A percentile compares a stretch with the other conserved stretches of the same genome.
These are phyloP conservation scores for Raja brachyura DNA, from an alignment of 2,113 vertebrate species.

Conservation along the genomic window DNA sequence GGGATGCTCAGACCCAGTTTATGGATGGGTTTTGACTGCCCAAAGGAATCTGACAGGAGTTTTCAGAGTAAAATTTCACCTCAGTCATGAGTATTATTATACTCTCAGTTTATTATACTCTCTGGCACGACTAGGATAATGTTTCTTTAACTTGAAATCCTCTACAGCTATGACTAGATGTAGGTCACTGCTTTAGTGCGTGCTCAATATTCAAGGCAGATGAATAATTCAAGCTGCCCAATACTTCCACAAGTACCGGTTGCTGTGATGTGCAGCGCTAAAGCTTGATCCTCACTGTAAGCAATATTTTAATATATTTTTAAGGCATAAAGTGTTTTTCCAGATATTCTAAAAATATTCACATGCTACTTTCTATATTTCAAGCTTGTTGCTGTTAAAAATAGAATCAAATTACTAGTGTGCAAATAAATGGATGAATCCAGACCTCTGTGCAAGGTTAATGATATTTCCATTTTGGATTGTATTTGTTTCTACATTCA, in stretches of 20 bases:
- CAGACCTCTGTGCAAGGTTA: background rate
- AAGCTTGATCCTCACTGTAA: background rate
- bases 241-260: background rate
- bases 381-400: background rate
- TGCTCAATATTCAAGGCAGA: background rate
- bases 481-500: background rate
- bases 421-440: background rate
- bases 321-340: background rate
- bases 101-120: background rate
- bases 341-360: conserved; percentile 15
- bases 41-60: background rate
- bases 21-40: background rate
- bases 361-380: background rate
- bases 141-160: background rate
- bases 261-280: background rate
- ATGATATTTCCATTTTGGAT: background rate
- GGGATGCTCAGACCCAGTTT: no score
- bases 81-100: background rate
- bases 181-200: background rate
- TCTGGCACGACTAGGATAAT: background rate
- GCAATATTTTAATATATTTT: background rate
- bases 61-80: background rate
- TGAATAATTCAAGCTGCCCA: conserved; percentile 9
- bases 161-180: background rate
- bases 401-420: background rate